Conservation (phyloP, 2,797 vertebrate genomes). For the Pipistrellus pygmaeus region DNA sequence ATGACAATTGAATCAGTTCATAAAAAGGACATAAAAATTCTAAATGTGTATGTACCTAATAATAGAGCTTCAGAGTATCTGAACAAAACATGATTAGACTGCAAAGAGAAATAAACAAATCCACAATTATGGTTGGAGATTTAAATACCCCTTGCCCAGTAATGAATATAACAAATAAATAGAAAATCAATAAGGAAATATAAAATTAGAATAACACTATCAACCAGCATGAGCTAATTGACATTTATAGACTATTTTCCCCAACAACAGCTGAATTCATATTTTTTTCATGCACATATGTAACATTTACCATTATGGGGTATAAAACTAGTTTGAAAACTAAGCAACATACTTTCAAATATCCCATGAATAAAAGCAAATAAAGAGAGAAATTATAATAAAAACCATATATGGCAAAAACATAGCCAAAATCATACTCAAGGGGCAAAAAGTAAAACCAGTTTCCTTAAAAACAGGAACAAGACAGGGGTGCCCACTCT, state of each 20-base stretch:
- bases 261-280: background rate
- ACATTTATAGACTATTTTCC: slow-evolving; percentile 4
- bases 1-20: background rate
- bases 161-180: background rate
- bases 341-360: background rate
- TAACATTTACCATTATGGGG: background rate
- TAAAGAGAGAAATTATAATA: background rate
- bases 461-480: too few species aligned
- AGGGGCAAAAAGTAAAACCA: too few species aligned
- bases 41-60: background rate
- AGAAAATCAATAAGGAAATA: background rate
- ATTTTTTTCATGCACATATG: background rate
- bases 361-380: background rate
- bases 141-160: background rate
- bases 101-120: background rate
- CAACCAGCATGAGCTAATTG: background rate
- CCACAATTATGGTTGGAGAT: background rate
- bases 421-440: too few species aligned
- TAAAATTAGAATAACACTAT: background rate
- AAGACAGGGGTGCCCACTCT: too few species aligned
- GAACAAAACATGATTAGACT: background rate
- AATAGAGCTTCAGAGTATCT: background rate
- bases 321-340: background rate
- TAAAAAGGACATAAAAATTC: background rate
- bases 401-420: too few species aligned